phyloP scores from a whole-genome alignment of 2,113 vertebrate genomes.

The Condylura cristata region DNA sequence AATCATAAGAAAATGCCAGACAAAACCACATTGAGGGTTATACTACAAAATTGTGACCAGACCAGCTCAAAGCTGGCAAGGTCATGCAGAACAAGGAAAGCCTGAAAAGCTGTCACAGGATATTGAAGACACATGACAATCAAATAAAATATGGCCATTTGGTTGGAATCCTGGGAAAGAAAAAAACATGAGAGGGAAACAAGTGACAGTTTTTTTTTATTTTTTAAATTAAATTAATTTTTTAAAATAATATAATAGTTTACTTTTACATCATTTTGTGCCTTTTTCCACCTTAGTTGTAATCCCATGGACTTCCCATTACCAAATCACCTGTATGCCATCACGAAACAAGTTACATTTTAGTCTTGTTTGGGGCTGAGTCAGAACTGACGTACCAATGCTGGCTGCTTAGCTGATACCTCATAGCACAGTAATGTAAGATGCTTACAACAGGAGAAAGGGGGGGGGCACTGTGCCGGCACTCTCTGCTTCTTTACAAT shows the following conservation, averaged over 20 bases:
- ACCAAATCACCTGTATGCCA: too few relatives aligned
- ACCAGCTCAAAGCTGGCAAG: background rate
- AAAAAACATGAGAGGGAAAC: background rate
- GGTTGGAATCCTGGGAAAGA: background rate
- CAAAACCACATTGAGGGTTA: background rate
- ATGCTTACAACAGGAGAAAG: background rate
- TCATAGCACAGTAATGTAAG: background rate
- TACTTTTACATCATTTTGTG: too few relatives aligned
- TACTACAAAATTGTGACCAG: background rate
- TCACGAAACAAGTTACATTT: background rate
- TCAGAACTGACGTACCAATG: background rate
- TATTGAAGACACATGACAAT: background rate
- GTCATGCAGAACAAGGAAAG: background rate
- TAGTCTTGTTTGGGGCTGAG: background rate
- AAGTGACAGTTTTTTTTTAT: too few relatives aligned
- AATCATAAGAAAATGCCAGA: background rate
- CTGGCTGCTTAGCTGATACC: background rate
- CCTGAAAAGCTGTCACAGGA: background rate
- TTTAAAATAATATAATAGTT: too few relatives aligned
- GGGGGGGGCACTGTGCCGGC: background rate
- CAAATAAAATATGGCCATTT: background rate
- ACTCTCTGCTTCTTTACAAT: background rate
- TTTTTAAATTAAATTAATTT: too few relatives aligned
- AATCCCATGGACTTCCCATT: too few relatives aligned
- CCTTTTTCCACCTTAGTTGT: too few relatives aligned